Evolutionary conservation across 1,140 invertebrate genomes (phyloP).

Genomic region (Maconellicoccus hirsutus): DNA sequence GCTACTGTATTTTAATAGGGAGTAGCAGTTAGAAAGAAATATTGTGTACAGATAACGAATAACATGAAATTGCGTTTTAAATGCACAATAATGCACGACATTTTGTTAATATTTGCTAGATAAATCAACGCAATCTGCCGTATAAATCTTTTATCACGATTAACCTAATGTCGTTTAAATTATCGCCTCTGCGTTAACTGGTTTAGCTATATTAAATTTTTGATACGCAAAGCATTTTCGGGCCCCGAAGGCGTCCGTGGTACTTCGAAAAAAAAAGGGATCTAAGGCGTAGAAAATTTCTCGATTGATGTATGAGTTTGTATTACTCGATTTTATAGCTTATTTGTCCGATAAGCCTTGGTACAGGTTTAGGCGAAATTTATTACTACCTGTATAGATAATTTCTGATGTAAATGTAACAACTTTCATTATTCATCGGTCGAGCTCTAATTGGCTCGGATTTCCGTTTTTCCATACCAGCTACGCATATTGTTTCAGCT

Average conservation of each 20-base stretch:
- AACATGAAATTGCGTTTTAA: conserved; percentile 20
- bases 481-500: too few relatives aligned
- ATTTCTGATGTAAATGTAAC: conserved; percentile 4
- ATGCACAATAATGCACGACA: conserved; percentile 16
- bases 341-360: too few relatives aligned
- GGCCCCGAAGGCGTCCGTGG: too few relatives aligned
- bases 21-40: conserved; percentile 20
- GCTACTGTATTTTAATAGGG: conserved; percentile 19
- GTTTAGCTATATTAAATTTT: conserved; percentile 3
- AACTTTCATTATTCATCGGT: neutral
- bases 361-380: neutral
- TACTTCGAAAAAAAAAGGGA: too few relatives aligned
- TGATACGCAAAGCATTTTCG: too few relatives aligned
- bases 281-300: conserved; percentile 1
- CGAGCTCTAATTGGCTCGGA: neutral
- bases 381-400: neutral
- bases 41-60: conserved; percentile 17
- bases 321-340: too few relatives aligned
- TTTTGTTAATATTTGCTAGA: conserved; percentile 20
- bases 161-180: conserved; percentile 1
- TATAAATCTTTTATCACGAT: conserved; percentile 10
- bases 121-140: conserved; percentile 12
- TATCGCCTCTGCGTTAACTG: neutral
- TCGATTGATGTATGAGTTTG: neutral
- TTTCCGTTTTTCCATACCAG: neutral